A percentile compares a stretch with the other conserved stretches of the same genome.
These are phyloP conservation scores for Pocillopora damicornis DNA, from an alignment of 64 coral and sea anemone species.

Conservation along the genomic window DNA sequence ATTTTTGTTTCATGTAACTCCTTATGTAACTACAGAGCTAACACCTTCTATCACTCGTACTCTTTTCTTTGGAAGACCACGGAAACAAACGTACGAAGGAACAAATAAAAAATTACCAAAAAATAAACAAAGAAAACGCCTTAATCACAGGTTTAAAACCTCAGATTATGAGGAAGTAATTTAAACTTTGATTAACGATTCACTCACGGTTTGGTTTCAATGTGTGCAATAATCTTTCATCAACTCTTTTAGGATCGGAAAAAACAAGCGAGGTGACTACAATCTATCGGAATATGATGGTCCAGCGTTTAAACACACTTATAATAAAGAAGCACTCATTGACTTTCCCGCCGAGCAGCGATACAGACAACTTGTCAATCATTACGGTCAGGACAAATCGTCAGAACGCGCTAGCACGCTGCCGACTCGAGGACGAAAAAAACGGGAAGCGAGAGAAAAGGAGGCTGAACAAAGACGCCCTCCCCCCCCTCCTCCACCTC, in stretches of 20 bases:
- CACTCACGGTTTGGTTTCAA: neutral
- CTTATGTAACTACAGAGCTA: neutral
- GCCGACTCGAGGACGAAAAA: constrained; percentile 29
- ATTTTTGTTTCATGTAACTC: neutral
- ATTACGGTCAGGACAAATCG: constrained; percentile 39
- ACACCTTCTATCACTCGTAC: no score
- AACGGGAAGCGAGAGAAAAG: constrained; percentile 14
- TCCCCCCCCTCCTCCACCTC: neutral
- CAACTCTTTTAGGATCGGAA: constrained; percentile 34
- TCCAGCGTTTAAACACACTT: constrained; percentile 23
- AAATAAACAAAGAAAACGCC: no score
- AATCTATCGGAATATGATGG: constrained; percentile 40
- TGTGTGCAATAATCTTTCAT: neutral
- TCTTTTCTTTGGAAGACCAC: no score
- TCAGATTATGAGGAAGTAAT: no score
- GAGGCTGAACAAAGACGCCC: neutral
- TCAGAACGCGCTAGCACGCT: constrained; percentile 7
- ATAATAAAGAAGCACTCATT: constrained; percentile 53
- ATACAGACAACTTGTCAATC: constrained; percentile 64
- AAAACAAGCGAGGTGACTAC: constrained; percentile 42
- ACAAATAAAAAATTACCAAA: no score
- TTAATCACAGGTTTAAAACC: no score
- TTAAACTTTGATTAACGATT: no score
- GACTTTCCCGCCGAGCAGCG: constrained; percentile 62
- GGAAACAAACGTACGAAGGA: no score